Conservation (phyloP, 2,797 vertebrate species). For the Poecile montanus region DNA sequence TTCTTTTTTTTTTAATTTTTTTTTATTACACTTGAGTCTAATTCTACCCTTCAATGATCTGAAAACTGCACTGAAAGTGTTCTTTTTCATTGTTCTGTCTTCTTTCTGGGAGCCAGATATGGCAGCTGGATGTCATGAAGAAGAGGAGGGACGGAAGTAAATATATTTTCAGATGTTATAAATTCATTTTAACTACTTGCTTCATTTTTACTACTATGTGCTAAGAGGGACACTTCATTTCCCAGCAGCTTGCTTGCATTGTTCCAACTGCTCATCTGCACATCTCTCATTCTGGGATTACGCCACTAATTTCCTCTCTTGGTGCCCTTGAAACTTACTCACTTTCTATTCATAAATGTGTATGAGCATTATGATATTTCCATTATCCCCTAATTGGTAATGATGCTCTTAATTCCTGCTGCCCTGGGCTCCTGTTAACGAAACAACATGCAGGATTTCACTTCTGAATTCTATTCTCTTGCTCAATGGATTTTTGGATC, state of each 20-base stretch:
- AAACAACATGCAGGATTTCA: not conserved
- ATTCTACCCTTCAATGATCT: not conserved
- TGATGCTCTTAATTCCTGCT: not conserved
- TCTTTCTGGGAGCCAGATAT: not conserved
- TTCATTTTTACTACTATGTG: no score
- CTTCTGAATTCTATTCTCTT: not conserved
- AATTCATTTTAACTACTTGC: not conserved
- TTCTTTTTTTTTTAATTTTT: no score
- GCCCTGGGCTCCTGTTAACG: not conserved
- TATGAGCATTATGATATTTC: not conserved
- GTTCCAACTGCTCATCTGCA: not conserved
- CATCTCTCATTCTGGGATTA: not conserved
- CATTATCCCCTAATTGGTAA: constrained; percentile 9
- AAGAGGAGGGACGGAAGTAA: not conserved
- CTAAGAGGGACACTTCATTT: not conserved
- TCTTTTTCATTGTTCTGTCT: not conserved
- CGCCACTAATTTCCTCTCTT: not conserved
- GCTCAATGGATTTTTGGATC: not conserved
- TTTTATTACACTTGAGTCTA: not conserved
- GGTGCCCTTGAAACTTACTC: not conserved
- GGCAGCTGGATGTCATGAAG: not conserved
- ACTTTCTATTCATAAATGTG: not conserved
- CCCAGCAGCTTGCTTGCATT: not conserved
- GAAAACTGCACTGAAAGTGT: not conserved
- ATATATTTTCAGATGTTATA: not conserved